Conservation (phyloP, 2,888 invertebrate genomes). For the Spicauda simplicius region DNA sequence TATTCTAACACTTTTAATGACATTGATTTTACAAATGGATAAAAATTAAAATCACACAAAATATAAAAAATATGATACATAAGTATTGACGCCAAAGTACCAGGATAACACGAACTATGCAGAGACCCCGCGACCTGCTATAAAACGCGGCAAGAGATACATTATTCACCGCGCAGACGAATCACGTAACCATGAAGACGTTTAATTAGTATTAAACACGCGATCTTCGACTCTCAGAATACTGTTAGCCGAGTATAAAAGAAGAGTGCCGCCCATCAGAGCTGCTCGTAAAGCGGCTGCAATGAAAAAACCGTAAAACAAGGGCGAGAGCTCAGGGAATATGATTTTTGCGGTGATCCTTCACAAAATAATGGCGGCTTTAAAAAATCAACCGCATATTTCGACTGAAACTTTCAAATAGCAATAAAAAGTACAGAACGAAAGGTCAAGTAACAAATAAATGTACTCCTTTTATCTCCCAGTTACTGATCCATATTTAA, state of each 20-base stretch:
- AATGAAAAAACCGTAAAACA: slow-evolving; percentile 80
- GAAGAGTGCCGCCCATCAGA: slow-evolving; percentile 68
- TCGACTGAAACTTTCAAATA: slow-evolving; percentile 23
- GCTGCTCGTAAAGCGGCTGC: slow-evolving; percentile 74
- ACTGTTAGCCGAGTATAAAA: slow-evolving; percentile 65
- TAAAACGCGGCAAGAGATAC: slow-evolving; percentile 58
- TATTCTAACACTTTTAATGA: too few species aligned
- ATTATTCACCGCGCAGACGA: slow-evolving; percentile 66
- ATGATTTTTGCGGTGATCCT: slow-evolving; percentile 65
- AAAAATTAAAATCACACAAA: too few species aligned
- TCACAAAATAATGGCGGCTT: slow-evolving; percentile 46
- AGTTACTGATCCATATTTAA: neutral
- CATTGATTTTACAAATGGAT: too few species aligned
- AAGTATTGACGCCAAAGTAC: neutral
- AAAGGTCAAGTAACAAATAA: slow-evolving; percentile 17
- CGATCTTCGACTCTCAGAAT: slow-evolving; percentile 65
- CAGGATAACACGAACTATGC: slow-evolving; percentile 9
- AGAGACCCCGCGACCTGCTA: slow-evolving; percentile 42
- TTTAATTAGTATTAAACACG: slow-evolving; percentile 80
- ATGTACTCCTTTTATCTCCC: neutral
- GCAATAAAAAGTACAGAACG: slow-evolving; percentile 21
- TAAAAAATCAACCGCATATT: slow-evolving; percentile 41
- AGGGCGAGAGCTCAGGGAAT: slow-evolving; percentile 64
- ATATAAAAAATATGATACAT: neutral
- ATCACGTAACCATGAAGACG: slow-evolving; percentile 71